Evolutionary conservation across 2,797 vertebrate genomes (phyloP).

Genomic region (Sarcophilus harrisii): DNA sequence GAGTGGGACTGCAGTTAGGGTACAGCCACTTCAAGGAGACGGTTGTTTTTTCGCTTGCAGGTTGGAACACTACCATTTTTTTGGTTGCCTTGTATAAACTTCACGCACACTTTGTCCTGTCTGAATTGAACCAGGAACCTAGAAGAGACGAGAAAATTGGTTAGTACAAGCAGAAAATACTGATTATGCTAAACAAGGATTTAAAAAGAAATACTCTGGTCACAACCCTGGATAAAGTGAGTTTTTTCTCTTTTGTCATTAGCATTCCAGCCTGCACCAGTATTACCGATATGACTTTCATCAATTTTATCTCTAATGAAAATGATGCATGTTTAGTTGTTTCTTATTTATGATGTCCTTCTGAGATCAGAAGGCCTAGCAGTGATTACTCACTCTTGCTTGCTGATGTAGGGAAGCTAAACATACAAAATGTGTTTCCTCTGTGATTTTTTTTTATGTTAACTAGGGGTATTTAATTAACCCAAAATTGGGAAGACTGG

Average conservation of each 20-base stretch:
- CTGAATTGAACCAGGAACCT: constrained; percentile 99
- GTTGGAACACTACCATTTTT: constrained; percentile 93
- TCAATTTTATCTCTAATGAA: not conserved
- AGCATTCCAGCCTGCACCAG: not conserved
- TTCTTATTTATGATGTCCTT: not conserved
- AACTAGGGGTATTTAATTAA: not conserved
- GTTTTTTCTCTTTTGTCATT: not conserved
- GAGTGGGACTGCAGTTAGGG: constrained; percentile 84
- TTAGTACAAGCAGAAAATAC: not conserved
- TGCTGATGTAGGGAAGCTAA: not conserved
- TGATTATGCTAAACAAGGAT: not conserved
- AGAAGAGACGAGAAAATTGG: constrained; percentile 60
- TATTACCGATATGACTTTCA: not conserved
- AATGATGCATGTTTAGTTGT: not conserved
- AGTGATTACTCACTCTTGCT: not conserved
- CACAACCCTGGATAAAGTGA: not conserved
- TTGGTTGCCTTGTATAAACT: constrained; percentile 93
- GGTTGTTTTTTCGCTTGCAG: constrained; percentile 99
- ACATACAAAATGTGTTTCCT: not conserved
- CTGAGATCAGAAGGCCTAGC: not conserved
- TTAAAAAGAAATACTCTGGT: not conserved
- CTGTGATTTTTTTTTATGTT: not conserved
- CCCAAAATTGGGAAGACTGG: not conserved
- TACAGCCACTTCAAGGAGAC: constrained; percentile 96
- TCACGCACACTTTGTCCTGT: constrained; percentile 99